Evolutionary conservation across 2,113 vertebrate genomes (phyloP), one percentile per base, ranked within the genome.

Genomic region (Benitochromis conjunctus): DNA sequence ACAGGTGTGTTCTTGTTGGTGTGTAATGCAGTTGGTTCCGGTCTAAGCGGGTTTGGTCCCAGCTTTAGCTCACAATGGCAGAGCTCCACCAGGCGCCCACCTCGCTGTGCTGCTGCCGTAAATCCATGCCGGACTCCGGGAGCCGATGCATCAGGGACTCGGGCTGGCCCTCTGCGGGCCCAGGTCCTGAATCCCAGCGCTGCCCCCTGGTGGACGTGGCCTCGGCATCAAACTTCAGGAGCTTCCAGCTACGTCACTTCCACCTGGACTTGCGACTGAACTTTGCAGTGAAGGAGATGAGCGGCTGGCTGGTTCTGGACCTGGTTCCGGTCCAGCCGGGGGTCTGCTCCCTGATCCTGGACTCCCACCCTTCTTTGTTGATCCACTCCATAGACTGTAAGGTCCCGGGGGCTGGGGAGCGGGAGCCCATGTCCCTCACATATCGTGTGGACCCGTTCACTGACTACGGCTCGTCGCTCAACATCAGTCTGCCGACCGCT

Each of bases 391-490:
- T 97, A 14, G 96, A 96, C 93, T 97, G 97, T 84, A 93, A 94
- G 83, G 56, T 79, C 12, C 85, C 89, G 0, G 89, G 62, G 7
- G 21, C 86, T 26, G 85, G 92, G 2, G 88, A 84, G 19, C 92
- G 92, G 29, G 86, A 91, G 29, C 86, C 94, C 6, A 31, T 91
- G 21, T 95, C 95, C 60, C 97, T 98, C 9, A 96, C 94, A 0
- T 96, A 96, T 90, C 94, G 97, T 19, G 91, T 98, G 14, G 98
- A 98, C 81, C 97, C 97, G 1, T 98, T 99, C 94, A 97, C 97
- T 0, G 98, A 98, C 89, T 99, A 98, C 9, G 98, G 98, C 55
- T 97, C 98, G 1, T 96, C 97, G 1, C 97, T 98, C 69, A 97
- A 94, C 79, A 95, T 99, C 94, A 96, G 95, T 36, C 95, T 98